Evolutionary conservation across 2,888 invertebrate species (phyloP).

Genomic region (Plebejus argus): DNA sequence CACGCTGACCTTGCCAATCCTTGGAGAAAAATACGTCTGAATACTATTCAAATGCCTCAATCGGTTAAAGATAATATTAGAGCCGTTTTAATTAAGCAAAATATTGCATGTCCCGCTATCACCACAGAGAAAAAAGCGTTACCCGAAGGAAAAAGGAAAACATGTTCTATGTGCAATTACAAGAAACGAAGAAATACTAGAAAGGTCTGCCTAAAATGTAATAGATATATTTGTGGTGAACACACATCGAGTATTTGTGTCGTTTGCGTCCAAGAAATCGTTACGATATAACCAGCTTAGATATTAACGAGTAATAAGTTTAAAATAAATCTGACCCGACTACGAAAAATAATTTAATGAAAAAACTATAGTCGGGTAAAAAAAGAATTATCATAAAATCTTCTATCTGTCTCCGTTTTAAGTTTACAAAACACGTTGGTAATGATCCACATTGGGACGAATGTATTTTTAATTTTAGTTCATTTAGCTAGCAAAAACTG

Average conservation of each 20-base stretch:
- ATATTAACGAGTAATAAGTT: not conserved
- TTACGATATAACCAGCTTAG: not conserved
- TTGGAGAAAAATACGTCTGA: not conserved
- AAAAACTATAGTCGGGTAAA: not conserved
- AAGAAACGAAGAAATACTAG: not conserved
- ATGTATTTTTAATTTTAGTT: too few relatives aligned
- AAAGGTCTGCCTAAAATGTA: not conserved
- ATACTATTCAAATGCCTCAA: not conserved
- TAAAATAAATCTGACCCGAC: too few relatives aligned
- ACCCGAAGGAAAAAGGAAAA: not conserved
- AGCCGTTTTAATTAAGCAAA: not conserved
- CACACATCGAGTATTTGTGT: constrained; percentile 9
- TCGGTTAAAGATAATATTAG: not conserved
- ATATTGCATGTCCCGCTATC: not conserved
- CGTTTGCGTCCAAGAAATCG: not conserved
- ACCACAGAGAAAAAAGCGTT: not conserved
- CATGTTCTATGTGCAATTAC: constrained; percentile 9
- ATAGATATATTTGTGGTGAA: not conserved
- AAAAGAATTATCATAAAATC: too few relatives aligned
- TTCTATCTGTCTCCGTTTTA: too few relatives aligned
- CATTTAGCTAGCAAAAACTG: too few relatives aligned
- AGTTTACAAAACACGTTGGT: too few relatives aligned
- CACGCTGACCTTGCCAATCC: not conserved
- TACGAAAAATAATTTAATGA: too few relatives aligned
- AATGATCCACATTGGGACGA: too few relatives aligned